Percentiles rank a stretch among this genome's conserved stretches.
Evolutionary conservation across 1,140 invertebrate genomes (phyloP).

Genomic region (Cylas formicarius): DNA sequence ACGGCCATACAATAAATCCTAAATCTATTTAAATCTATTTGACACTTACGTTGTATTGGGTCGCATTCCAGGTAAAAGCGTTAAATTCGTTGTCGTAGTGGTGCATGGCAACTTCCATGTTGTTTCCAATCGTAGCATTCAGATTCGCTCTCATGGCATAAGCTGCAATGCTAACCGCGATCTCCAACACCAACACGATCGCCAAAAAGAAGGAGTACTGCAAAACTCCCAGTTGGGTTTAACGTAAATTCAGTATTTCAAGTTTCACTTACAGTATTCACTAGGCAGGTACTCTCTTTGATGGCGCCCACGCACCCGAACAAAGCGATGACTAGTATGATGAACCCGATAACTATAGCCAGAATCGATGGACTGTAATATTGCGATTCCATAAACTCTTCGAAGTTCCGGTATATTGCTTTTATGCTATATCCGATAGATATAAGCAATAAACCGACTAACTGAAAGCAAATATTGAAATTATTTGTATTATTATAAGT

Average conservation of each 20-base stretch:
- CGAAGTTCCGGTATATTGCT: slow-evolving; percentile 64
- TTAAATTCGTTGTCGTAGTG: slow-evolving; percentile 42
- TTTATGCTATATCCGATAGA: slow-evolving; percentile 71
- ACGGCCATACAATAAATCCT: too few relatives aligned
- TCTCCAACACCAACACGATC: slow-evolving; percentile 71
- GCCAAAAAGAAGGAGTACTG: slow-evolving; percentile 76
- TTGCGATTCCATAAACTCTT: slow-evolving; percentile 57
- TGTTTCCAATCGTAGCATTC: slow-evolving; percentile 47
- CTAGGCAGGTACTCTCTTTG: slow-evolving; percentile 74
- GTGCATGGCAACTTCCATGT: slow-evolving; percentile 51
- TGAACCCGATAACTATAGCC: slow-evolving; percentile 66
- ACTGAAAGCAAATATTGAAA: slow-evolving; percentile 45
- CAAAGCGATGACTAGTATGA: slow-evolving; percentile 70
- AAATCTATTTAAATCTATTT: too few relatives aligned
- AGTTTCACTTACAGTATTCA: slow-evolving; percentile 70
- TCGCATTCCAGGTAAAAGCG: slow-evolving; percentile 21
- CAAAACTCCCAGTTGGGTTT: too few relatives aligned
- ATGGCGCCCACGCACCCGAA: slow-evolving; percentile 77
- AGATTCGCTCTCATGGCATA: slow-evolving; percentile 63
- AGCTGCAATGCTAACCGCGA: slow-evolving; percentile 72
- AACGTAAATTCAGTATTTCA: not conserved
- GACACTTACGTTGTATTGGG: slow-evolving; percentile 24
- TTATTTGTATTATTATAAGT: too few relatives aligned
- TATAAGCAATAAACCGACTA: slow-evolving; percentile 67
- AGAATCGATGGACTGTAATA: slow-evolving; percentile 67